Base-by-base conservation (phyloP, 1,140 invertebrate genomes). In the Pristionchus pacificus region DNA sequence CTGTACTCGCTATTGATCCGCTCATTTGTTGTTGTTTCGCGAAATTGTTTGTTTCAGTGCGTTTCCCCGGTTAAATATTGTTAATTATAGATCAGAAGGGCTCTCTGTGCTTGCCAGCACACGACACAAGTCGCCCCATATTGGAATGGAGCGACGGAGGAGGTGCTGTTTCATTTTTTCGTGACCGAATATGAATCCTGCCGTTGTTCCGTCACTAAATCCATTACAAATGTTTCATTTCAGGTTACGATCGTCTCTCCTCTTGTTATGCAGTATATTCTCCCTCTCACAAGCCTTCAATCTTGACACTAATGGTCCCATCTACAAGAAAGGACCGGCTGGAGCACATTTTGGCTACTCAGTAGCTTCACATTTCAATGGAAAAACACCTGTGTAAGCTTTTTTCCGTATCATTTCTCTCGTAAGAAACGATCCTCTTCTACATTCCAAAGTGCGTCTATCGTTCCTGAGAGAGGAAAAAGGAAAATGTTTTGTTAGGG, bases 301-400 rank as follows among this genome's bases (percentile, higher is more conserved):
- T 49, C 55, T 73, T 25, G 71, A 73, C 59, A 66, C 68, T 6
- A n/a, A 68, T 32, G 55, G 58, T n/a, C 71, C 71, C 10, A 68
- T 73, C 55, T 73, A 73, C 60, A 73, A 70, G 65, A 63, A 58
- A 49, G 71, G 71, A 25, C 65, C 33, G 24, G 63, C 63, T 24
- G 64, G 55, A 13, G 68, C 71, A 15, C 59, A 73, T 25, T 73
- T 73, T 49, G 71, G 71, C 49, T 73, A 73, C 58, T 68, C 71
- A 14, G 71, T 73, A 1, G 66, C 71, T 29, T 55, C 67, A 25
- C 71, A 73, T 73, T 68, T 73, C 33, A 64, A 64, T n/a, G 71
- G 71, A n/a, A 29, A 64, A 14, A 69, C 32, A 15, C 62, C 71
- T 31, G 59, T 64, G 71, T 73, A 58, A 73, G 71, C 57, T 19